Evolutionary conservation across 1,140 invertebrate species (phyloP), one percentile per base, ranked within the genome.

Genomic region (Himalopsyche phryganea): DNA sequence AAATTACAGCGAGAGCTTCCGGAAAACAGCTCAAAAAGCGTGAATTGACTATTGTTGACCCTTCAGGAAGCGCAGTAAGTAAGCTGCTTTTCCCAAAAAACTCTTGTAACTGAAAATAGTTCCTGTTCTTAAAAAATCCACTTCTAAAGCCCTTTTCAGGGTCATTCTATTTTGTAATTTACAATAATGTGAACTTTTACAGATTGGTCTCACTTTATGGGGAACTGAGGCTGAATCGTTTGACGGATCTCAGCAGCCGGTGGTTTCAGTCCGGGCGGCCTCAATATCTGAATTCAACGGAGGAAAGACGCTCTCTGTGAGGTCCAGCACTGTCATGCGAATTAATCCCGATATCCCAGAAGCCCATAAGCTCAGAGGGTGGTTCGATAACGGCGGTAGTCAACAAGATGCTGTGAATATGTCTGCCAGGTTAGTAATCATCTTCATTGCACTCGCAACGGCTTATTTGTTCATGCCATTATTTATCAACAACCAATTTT

Each of bases 311-410:
- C 62, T 92, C 10, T 83, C 81, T 1, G 72, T 81, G 14, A 13
- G 84, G 1, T 62, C 67, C 11, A 86, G 83, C 3, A 82, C 84
- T 3, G 73, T 82, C 52, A 33, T 93, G 38, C 83, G 89, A 67
- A 68, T 93, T 0, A 92, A 98, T 78, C 96, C 96, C 0, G 94
- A 98, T 69, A 79, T 96, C 6, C 80, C 85, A 3, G 92, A 96
- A 70, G 88, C 91, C 1, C 90, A 95, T 69, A 80, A 83, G 60
- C 77, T 98, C 18, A 81, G 88, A 48, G 92, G 91, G 18, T 98
- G 96, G 96, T 98, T 85, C 69, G 91, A 94, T 66, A 84, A 85
- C 56, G 85, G 84, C 23, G 90, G 90, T 11, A 80, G 76, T 6
- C 72, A 79, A 14, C 75, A 80, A 55, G 80, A 86, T 15, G 67